Evolutionary conservation across 2,113 vertebrate species (phyloP).

Genomic region (Malurus elegans): DNA sequence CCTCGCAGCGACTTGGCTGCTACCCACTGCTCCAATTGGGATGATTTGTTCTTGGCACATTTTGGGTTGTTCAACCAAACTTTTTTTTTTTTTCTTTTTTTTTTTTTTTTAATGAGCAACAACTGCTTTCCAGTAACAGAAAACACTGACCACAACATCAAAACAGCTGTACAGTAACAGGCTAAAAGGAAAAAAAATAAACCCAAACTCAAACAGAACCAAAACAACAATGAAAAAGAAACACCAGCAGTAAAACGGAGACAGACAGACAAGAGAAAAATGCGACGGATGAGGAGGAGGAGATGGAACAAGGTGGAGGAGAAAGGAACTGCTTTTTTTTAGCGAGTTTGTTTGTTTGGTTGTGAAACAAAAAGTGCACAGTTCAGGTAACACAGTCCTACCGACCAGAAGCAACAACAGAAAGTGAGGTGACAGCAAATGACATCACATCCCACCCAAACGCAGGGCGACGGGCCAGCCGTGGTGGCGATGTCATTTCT

Average conservation of each 20-base stretch:
- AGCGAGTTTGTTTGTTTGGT: neutral
- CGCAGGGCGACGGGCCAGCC: conserved; percentile 11
- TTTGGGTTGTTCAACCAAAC: conserved; percentile 47
- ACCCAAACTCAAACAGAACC: conserved; percentile 61
- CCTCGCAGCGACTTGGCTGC: conserved; percentile 60
- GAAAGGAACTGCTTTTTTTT: conserved; percentile 7
- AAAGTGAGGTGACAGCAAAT: conserved; percentile 27
- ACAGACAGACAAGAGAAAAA: conserved; percentile 35
- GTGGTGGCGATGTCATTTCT: conserved; percentile 49
- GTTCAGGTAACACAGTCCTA: conserved; percentile 58
- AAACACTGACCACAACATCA: conserved; percentile 70
- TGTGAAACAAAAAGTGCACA: conserved; percentile 61
- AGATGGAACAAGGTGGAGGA: neutral
- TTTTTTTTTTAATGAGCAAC: neutral
- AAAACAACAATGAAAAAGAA: conserved; percentile 68
- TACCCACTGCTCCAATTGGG: conserved; percentile 64
- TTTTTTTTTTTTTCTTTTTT: neutral
- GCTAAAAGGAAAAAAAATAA: conserved; percentile 56
- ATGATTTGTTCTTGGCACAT: conserved; percentile 66
- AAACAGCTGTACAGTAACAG: conserved; percentile 70
- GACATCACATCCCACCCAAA: conserved; percentile 62
- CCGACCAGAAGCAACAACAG: conserved; percentile 46
- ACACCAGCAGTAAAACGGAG: conserved; percentile 70
- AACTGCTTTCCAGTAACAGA: conserved; percentile 70
- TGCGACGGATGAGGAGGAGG: neutral